phyloP scores from a whole-genome alignment of 2,797 vertebrate species.

The Pteronotus mesoamericanus region DNA sequence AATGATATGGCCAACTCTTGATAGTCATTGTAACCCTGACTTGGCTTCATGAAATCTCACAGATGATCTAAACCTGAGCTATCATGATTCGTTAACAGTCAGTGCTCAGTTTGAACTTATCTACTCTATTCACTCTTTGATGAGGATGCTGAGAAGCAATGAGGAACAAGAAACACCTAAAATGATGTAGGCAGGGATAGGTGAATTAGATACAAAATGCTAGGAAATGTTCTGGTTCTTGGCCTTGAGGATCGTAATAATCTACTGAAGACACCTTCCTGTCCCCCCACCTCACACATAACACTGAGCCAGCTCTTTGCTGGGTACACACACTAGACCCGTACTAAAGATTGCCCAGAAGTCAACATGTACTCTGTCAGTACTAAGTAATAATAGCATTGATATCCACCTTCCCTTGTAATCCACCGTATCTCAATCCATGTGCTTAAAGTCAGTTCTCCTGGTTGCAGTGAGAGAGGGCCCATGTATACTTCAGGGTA shows the following conservation, averaged over 20 bases:
- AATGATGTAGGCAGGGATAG: background rate
- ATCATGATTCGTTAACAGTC: background rate
- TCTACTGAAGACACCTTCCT: accelerated
- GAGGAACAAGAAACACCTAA: background rate
- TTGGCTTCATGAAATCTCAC: background rate
- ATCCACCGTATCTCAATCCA: background rate
- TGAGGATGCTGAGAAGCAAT: background rate
- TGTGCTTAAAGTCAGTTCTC: background rate
- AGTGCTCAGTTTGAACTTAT: background rate
- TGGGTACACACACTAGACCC: background rate
- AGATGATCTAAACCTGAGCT: background rate
- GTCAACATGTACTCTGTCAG: background rate
- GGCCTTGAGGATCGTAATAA: background rate
- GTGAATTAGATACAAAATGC: background rate
- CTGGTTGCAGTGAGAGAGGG: background rate
- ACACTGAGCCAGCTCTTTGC: background rate
- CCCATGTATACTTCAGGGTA: background rate
- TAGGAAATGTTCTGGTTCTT: background rate
- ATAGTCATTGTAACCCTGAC: background rate
- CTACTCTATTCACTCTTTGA: background rate
- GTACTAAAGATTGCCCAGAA: background rate
- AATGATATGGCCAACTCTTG: background rate
- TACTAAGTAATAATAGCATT: background rate
- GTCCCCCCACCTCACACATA: background rate
- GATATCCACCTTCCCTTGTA: background rate